Evolutionary conservation across 2,888 invertebrate genomes (phyloP), one percentile per base, ranked within the genome.

Genomic region (Fabriciana adippe): DNA sequence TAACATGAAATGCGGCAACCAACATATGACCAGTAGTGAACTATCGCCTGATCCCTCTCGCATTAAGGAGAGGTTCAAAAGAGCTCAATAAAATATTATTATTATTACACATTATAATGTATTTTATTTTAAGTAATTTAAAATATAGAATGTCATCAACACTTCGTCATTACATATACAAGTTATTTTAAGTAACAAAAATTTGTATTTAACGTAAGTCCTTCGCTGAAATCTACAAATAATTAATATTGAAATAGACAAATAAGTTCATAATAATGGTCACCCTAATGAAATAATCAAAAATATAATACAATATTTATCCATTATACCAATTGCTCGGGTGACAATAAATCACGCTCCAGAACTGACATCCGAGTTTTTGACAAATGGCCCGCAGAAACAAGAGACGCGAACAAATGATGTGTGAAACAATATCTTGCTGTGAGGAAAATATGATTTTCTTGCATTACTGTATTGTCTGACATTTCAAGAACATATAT

Each of bases 301-400:
- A 87, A 80, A 87, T 86, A 85, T 82, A 81, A 82, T 84, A 88
- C 87, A 89, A 89, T 90, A 90, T 91, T 90, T 90, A 89, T 90
- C 90, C 91, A 91, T 92, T 91, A 91, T 85, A 86, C 83, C 86
- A 85, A 92, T 92, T 91, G 87, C 85, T 84, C 84, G 76, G 76
- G 73, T 71, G 74, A 78, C 79, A 82, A 91, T 91, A 91, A 91
- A 92, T 92, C 91, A 91, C 84, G 72, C 78, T 72, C 80, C 80
- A 82, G 82, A 77, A 85, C 81, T 86, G 90, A 91, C 91, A 90
- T 87, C 88, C 86, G 87, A 84, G 88, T 82, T 87, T 89, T 88
- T 91, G 91, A 92, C 91, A 91, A 92, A 92, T 90, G 89, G 86
- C 83, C 77, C 81, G 76, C 79, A 76, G 85, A 77, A 86, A 85